A percentile compares a stretch with the other conserved stretches of the same genome.
phyloP scores from a whole-genome alignment of 2,888 invertebrate genomes.

The Temnothorax ravouxi region DNA sequence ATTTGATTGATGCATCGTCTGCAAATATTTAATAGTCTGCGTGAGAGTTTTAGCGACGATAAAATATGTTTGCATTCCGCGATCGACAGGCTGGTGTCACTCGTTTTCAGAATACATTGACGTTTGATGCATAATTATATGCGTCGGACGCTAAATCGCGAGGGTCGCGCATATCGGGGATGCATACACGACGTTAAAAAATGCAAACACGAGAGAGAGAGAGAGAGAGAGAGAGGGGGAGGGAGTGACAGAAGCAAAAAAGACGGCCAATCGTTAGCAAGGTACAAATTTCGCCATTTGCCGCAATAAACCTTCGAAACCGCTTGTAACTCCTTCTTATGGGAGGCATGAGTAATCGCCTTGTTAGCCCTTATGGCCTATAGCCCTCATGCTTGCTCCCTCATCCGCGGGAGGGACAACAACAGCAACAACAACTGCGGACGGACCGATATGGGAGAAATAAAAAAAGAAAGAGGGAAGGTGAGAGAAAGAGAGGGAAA shows the following conservation, averaged over 20 bases:
- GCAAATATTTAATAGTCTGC: conserved; percentile 21
- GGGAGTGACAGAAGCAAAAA: conserved; percentile 70
- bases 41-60: conserved; percentile 29
- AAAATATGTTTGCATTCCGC: conserved; percentile 24
- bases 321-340: conserved; percentile 86
- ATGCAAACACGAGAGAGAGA: conserved; percentile 5
- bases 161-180: conserved; percentile 19
- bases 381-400: conserved; percentile 80
- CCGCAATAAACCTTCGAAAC: conserved; percentile 85
- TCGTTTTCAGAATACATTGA: conserved; percentile 34
- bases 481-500: conserved; percentile 24
- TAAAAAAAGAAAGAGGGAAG: conserved; percentile 55
- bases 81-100: conserved; percentile 37
- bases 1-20: not conserved
- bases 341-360: conserved; percentile 86
- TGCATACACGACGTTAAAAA: conserved; percentile 33
- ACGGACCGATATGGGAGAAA: conserved; percentile 70
- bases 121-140: conserved; percentile 64
- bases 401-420: conserved; percentile 72
- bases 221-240: too few relatives aligned
- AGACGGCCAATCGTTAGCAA: conserved; percentile 84
- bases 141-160: conserved; percentile 52
- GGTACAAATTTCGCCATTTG: conserved; percentile 86
- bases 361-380: conserved; percentile 86
- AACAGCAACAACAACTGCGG: conserved; percentile 66